These are phyloP conservation scores for Ophion ellenae DNA, from an alignment of 2,888 invertebrate species.

Conservation along the genomic window DNA sequence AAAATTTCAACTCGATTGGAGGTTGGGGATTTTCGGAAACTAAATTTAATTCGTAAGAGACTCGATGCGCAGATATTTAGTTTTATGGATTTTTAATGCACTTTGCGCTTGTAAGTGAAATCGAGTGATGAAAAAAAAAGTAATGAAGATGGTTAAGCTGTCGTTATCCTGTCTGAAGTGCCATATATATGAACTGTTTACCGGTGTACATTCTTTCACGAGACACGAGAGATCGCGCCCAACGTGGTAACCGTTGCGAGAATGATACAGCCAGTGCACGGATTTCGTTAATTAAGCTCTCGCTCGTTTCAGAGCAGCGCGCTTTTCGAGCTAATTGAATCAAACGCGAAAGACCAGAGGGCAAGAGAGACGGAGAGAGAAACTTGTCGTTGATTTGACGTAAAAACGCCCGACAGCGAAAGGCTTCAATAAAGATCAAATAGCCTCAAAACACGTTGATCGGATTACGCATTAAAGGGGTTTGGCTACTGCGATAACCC, in stretches of 20 bases:
- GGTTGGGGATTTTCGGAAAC: too few relatives aligned
- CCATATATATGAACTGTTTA: too few relatives aligned
- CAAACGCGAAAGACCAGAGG: constrained; percentile 53
- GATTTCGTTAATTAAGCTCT: constrained; percentile 80
- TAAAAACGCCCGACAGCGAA: constrained; percentile 44
- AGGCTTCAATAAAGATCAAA: constrained; percentile 74
- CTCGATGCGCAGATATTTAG: too few relatives aligned
- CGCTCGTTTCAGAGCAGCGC: constrained; percentile 75
- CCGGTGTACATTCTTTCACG: background rate
- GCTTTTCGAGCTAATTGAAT: constrained; percentile 76
- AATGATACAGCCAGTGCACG: constrained; percentile 73
- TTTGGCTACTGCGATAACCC: too few relatives aligned
- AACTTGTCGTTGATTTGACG: constrained; percentile 36
- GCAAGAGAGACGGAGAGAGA: constrained; percentile 34
- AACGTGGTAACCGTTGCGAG: constrained; percentile 22
- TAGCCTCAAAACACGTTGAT: constrained; percentile 52
- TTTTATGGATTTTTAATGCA: too few relatives aligned
- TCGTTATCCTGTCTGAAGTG: too few relatives aligned
- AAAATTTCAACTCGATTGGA: too few relatives aligned
- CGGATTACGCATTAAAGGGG: too few relatives aligned
- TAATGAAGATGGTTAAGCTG: too few relatives aligned
- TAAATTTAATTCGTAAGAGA: too few relatives aligned
- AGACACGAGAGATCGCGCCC: constrained; percentile 1
- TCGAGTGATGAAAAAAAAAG: too few relatives aligned
- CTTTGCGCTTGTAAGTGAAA: too few relatives aligned